These are phyloP conservation scores for Bucco capensis DNA, from an alignment of 2,113 vertebrate species.

Conservation along the genomic window DNA sequence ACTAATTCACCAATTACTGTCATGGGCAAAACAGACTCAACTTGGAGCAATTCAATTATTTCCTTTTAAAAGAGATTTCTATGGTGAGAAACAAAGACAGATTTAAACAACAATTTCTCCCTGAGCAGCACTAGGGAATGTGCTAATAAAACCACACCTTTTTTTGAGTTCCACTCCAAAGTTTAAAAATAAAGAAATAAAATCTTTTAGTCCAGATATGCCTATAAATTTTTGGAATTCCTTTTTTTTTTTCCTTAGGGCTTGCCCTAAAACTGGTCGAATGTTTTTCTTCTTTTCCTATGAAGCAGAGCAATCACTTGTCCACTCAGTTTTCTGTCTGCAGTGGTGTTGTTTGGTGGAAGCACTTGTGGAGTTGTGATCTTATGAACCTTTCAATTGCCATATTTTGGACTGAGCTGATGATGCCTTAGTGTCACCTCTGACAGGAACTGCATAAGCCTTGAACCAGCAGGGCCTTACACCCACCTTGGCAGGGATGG, in stretches of 20 bases:
- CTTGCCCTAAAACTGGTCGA: background rate
- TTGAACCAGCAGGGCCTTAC: background rate
- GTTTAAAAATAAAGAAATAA: background rate
- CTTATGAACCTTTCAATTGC: background rate
- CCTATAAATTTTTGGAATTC: background rate
- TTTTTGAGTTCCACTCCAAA: background rate
- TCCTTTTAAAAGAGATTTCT: background rate
- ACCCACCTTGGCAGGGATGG: background rate
- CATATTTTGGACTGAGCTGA: fast-evolving
- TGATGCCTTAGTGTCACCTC: fast-evolving
- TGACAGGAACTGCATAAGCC: background rate
- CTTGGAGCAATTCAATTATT: background rate
- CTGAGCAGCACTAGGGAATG: fast-evolving
- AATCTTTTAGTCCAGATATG: background rate
- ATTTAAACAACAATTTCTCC: background rate
- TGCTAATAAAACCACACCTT: no score
- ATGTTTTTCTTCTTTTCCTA: background rate
- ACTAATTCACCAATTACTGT: background rate
- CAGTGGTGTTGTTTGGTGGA: background rate
- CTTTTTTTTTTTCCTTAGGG: background rate
- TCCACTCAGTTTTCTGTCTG: background rate
- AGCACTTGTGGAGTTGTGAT: background rate
- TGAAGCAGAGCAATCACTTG: fast-evolving
- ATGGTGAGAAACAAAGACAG: background rate
- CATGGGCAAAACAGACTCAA: background rate